Evolutionary conservation across 2,113 vertebrate genomes (phyloP).

Genomic region (Megaleporinus macrocephalus): DNA sequence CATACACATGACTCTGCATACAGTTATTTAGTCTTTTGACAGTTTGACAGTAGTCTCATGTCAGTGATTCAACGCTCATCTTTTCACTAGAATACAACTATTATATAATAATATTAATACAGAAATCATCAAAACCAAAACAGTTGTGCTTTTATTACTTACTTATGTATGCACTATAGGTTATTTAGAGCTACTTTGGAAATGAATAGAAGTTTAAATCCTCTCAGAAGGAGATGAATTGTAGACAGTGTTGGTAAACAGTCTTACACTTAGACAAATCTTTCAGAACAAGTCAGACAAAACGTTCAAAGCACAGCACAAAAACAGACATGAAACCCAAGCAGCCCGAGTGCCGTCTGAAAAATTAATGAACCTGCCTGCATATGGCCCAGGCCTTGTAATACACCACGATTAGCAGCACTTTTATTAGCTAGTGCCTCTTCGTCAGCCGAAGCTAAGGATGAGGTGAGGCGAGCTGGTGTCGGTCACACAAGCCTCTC

Average conservation of each 20-base stretch:
- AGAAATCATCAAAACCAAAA: no score
- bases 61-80: no score
- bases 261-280: neutral
- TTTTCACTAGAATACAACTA: no score
- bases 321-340: constrained; percentile 44
- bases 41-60: no score
- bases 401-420: constrained; percentile 76
- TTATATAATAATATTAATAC: neutral
- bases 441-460: constrained; percentile 72
- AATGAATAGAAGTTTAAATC: neutral
- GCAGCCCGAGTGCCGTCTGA: constrained; percentile 79
- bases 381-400: constrained; percentile 77
- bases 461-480: constrained; percentile 51
- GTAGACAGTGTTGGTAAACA: neutral
- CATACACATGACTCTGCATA: no score
- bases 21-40: neutral
- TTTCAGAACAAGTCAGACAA: constrained; percentile 19
- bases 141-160: no score
- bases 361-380: constrained; percentile 84
- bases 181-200: neutral
- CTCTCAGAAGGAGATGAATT: neutral
- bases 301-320: constrained; percentile 19
- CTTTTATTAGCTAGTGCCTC: constrained; percentile 72
- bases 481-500: constrained; percentile 76
- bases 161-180: no score